Evolutionary conservation across 35 echinoderm and acorn worm species (phyloP).

Genomic region (Ophioderma brevispina): DNA sequence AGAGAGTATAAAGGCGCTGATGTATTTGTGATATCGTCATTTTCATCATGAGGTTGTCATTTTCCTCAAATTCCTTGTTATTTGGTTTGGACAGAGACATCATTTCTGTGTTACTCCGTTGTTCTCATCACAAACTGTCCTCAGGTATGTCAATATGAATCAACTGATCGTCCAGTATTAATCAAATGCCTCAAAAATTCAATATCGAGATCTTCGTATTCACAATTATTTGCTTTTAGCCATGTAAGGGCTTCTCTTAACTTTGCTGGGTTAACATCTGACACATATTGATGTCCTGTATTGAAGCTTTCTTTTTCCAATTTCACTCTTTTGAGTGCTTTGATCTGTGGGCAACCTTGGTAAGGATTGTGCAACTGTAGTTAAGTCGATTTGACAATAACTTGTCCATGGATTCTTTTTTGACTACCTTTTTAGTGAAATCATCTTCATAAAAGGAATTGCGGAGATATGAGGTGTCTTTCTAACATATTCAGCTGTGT

Average conservation of each 20-base stretch:
- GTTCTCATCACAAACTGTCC: no score
- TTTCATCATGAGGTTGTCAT: background rate
- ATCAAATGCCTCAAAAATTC: background rate
- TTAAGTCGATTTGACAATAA: conserved; percentile 67
- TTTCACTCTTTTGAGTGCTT: conserved; percentile 50
- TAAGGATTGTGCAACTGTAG: conserved; percentile 25
- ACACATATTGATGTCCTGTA: conserved; percentile 65
- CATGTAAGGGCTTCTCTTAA: background rate
- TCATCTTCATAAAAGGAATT: conserved; percentile 66
- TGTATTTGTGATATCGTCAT: conserved; percentile 11
- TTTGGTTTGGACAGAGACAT: no score
- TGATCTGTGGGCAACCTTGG: conserved; percentile 32
- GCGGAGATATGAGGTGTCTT: conserved; percentile 10
- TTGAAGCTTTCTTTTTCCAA: conserved; percentile 69
- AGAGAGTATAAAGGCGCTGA: background rate
- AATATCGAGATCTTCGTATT: conserved; percentile 8
- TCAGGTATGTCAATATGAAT: no score
- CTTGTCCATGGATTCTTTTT: conserved; percentile 60
- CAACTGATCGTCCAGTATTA: background rate
- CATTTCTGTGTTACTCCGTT: no score
- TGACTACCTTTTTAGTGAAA: conserved; percentile 36
- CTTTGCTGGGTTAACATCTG: background rate
- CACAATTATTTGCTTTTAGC: background rate
- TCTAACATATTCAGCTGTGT: conserved; percentile 27
- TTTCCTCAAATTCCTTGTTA: no score